Evolutionary conservation across 2,797 vertebrate species (phyloP), one percentile per base, ranked within the genome.

Genomic region (Lagocephalus sceleratus): DNA sequence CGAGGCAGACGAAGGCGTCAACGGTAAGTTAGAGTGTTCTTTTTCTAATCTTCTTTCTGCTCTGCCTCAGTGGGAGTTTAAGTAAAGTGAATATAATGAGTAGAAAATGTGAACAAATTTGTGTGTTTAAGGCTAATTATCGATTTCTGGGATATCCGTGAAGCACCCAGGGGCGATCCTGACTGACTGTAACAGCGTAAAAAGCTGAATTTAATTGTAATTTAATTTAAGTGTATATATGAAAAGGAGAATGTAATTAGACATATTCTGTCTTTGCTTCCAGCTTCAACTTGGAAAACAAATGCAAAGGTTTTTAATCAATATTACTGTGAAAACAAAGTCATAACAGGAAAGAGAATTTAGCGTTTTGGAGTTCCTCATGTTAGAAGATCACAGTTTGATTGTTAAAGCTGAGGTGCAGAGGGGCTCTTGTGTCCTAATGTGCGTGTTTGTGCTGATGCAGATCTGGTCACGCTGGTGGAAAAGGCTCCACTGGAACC

Each of bases 381-480:
- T n/a, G n/a, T n/a, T n/a, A n/a, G n/a, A n/a, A 20, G 21, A 20
- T 44, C 11, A 43, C 0, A 14, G 11, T 1, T 8, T 11, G 14
- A 43, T 20, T 62, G 20, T 25, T 51, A 4, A 15, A 20, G 3
- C 11, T 15, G 15, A 14, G 12, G 9, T 23, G 2, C 3, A 47
- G 6, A 20, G 20, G 0, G 26, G 8, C 8, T 29, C 11, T 2
- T 45, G 29, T 50, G 1, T 32, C n/a, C n/a, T 60, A 2, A 45
- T 16, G 2, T 10, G 5, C 4, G 2, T 58, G 6, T 45, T 5
- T 5, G 15, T 38, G 5, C 6, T 29, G 3, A 32, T 53, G 19
- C 60, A 91, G 90, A 90, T 51, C 54, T 91, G 51, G 90, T 85
- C 75, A 77, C 81, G 0, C 51, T 88, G 23, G 80, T 78, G 22